Evolutionary conservation across 2,797 vertebrate species (phyloP), one percentile per base, ranked within the genome.

Genomic region (Thaleichthys pacificus): DNA sequence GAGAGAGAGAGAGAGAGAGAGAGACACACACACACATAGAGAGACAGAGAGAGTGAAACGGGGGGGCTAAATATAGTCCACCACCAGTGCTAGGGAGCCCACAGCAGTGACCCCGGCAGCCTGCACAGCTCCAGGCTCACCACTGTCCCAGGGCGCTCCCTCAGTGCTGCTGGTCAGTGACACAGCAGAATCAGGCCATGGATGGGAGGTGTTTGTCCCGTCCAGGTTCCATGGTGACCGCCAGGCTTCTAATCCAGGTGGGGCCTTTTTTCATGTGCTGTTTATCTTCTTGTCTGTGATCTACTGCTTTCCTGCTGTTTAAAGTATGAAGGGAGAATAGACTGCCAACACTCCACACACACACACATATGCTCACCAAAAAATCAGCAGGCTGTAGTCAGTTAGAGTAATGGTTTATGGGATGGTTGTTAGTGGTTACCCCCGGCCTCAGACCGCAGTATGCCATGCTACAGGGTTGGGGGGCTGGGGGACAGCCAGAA

Each of bases 31-130:
- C 32, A 35, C n/a, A n/a, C n/a, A n/a, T n/a, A n/a, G 32, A 35
- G 32, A 35, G 32, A 35, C 32, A 35, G 49, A 3, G 15, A 42
- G 38, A 42, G 38, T 42, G 75, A 86, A 75, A 75, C 56, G 76
- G 35, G 71, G 68, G 68, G 51, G 78, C 86, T 87, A 82, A 88
- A 90, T 89, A 91, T 91, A 92, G 83, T 77, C 72, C 64, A 32
- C 69, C 71, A 82, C 84, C 77, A 80, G 82, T 9, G 35, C 17
- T 38, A 9, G 67, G 54, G 82, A 88, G 85, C 88, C 32, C 60
- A 61, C 42, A 24, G 19, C 21, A 49, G 38, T 42, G 1, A 9
- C 42, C 51, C 57, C 30, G 21, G 67, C 28, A 26, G 42, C 21
- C 21, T 24, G 21, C 5, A 26, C 4, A 49, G 22, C 22, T 49